Evolutionary conservation across 2,797 vertebrate genomes (phyloP), one percentile per base, ranked within the genome.

Genomic region (Pteropus rufus): DNA sequence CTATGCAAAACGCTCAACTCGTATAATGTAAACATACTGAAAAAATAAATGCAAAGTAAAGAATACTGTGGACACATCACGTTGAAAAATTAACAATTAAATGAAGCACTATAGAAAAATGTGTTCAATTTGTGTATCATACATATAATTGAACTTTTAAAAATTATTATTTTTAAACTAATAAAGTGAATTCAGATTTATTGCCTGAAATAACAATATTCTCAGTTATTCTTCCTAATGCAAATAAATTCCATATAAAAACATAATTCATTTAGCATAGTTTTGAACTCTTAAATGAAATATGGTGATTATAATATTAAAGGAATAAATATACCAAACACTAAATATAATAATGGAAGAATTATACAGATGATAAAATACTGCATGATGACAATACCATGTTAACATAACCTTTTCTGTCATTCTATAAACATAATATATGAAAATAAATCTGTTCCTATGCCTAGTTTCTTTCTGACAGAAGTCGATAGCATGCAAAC

Each of bases 41-140:
- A 91, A 95, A 91, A 41, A 86, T 60, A 93, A 84, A 92, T 94
- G 70, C 46, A 92, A 96, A 97, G 91, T 91, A 85, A 97, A 95
- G 81, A 94, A 83, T 79, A 84, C 52, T 67, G 10, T 82, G 21
- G 54, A 89, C 94, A 96, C n/a, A 96, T 93, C 56, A 91, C 70
- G 94, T 15, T n/a, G 21, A 95, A 89, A 95, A 93, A 70, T 73
- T 75, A 80, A 90, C 26, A 91, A 73, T n/a, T 81, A 58, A 95
- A 90, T 92, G 60, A 92, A 60, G 36, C n/a, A 8, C 39, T 81
- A 29, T 0, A 86, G 81, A 84, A 94, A 94, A 87, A 94, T 82
- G 24, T 83, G 34, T 90, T 89, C 75, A 73, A 31, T 84, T 96
- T 82, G 24, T 56, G 49, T 92, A 77, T 83, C 31, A 89, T 14